Base-by-base conservation (phyloP, 1,140 invertebrate genomes). In the Heliconius himera region DNA sequence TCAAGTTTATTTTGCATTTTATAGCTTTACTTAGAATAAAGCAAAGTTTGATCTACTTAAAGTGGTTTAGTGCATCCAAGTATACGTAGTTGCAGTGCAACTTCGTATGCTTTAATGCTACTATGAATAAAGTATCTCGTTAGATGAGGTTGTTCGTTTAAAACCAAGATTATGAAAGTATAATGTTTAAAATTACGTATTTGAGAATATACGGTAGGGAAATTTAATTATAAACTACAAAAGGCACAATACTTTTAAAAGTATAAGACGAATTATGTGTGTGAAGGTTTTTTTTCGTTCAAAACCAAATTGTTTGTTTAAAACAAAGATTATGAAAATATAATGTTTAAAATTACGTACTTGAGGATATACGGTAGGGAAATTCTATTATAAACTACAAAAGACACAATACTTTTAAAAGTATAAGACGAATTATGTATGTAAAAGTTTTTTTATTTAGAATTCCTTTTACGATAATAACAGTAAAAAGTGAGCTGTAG, bases 41-140 rank as follows among this genome's bases (percentile, higher is more conserved):
- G 26, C 26, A 66, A 66, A 66, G 26, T 66, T 66, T 6, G n/a
- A 8, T 11, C 54, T 8, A 20, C n/a, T 54, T 56, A 22, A 22
- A 56, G 1, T 18, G 22, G 22, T 66, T 66, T 29, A 66, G 60
- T 66, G n/a, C 26, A 29, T 16, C 60, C 26, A 66, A 66, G 26
- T 29, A 9, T 29, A 1, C 60, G 26, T 66, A 66, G 60, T 16
- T 29, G 60, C 13, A 66, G 60, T 9, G 26, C 13, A 66, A 66
- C 26, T 66, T 66, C 60, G 3, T 66, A 29, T 66, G 60, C 26
- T 29, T 13, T 66, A 26, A 66, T n/a, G 22, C 3, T 29, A 66
- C 26, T 66, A 66, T 66, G 60, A 29, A 66, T 66, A 29, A 29
- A 66, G 60, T 66, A 66, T 29, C 60, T 66, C 60, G 60, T 60